Evolutionary conservation across 2,113 vertebrate genomes (phyloP), one percentile per base, ranked within the genome.

Genomic region (Castor canadensis): DNA sequence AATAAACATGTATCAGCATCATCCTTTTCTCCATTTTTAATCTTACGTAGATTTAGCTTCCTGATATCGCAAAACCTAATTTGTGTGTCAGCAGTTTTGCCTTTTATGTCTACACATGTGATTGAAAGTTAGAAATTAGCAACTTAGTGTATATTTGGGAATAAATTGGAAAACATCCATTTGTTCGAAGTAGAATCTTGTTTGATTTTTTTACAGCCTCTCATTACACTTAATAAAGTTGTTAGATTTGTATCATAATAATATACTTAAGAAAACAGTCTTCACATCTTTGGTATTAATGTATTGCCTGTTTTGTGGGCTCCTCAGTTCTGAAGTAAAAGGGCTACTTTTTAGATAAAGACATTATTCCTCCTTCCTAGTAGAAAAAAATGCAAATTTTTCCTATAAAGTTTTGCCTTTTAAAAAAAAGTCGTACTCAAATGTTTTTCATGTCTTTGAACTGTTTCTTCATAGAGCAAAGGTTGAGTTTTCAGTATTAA

Each of bases 281-380:
- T 45, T 67, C 11, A 12, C 6, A 9, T 91, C 60, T 62, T 95
- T 54, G 38, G 8, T 45, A 26, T 73, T 82, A n/a, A 38, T 40
- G 2, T 73, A 32, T 54, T 66, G 49, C 60, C 79, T 43, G 32
- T 66, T 67, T 87, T 62, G 47, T 94, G 72, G 26, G 17, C 7
- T 8, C 89, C 72, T 89, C 9, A 91, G 58, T 56, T 80, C 62
- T 94, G 47, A 87, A 83, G 28, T 80, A 76, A 85, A 95, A 72
- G 20, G 15, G 1, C 54, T 85, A 32, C 24, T 69, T 94, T 85
- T 84, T 89, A 79, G 49, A 15, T 84, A 67, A 73, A 84, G 40
- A 62, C 4, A n/a, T 77, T 54, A 67, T 83, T 71, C 32, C 43
- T 15, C 66, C 22, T 10, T 71, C 19, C 24, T 83, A 12, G 45